phyloP scores from a whole-genome alignment of 53 echinoderm and acorn worm species.

The Hippasteria phrygiana region DNA sequence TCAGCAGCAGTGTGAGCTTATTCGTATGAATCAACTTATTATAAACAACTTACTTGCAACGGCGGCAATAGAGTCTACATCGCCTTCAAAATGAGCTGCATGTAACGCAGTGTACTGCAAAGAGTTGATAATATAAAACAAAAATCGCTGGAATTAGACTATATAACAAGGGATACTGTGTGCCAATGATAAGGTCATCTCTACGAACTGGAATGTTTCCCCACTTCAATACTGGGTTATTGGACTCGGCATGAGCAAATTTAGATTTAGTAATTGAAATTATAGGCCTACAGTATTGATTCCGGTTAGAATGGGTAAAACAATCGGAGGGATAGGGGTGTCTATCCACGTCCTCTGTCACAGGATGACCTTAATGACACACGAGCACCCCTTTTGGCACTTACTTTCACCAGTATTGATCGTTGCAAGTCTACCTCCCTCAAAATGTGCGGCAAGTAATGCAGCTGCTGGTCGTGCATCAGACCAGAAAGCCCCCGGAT shows the following conservation, averaged over 20 bases:
- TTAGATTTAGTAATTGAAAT: no score
- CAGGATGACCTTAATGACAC: conserved; percentile 23
- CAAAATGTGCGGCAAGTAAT: conserved; percentile 59
- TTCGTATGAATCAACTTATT: neutral
- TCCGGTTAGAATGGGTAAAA: neutral
- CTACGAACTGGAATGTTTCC: no score
- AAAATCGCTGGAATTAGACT: neutral
- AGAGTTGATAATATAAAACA: conserved; percentile 15
- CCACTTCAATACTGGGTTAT: neutral
- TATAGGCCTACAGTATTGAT: neutral
- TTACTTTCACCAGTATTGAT: conserved; percentile 60
- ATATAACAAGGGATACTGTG: conserved; percentile 12
- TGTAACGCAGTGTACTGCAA: conserved; percentile 15
- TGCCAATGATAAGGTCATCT: conserved; percentile 13
- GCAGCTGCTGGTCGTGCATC: conserved; percentile 11
- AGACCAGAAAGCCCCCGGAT: neutral
- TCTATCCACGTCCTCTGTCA: conserved; percentile 10
- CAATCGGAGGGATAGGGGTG: neutral
- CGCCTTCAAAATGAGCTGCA: conserved; percentile 64
- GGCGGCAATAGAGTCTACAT: conserved; percentile 42
- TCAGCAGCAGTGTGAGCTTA: neutral
- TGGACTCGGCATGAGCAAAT: neutral
- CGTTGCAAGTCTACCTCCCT: conserved; percentile 51
- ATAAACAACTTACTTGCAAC: conserved; percentile 45
- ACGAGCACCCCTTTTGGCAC: conserved; percentile 22